Conservation (phyloP, 2,113 vertebrate genomes). For the Strix uralensis region DNA sequence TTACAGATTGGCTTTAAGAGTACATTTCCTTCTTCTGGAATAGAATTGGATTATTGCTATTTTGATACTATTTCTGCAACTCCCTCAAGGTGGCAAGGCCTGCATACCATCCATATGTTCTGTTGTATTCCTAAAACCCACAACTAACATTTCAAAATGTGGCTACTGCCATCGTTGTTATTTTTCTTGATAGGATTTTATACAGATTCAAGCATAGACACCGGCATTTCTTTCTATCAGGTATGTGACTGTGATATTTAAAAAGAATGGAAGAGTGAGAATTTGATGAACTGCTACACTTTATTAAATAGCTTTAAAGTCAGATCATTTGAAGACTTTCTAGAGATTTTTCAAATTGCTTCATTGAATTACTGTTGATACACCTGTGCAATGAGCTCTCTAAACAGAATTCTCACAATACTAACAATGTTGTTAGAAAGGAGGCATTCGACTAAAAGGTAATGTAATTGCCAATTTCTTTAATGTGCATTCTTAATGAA, state of each 20-base stretch:
- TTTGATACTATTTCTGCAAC: not conserved
- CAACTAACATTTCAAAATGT: not conserved
- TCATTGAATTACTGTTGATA: constrained; percentile 45
- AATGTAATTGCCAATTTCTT: constrained; percentile 69
- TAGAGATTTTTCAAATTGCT: constrained; percentile 33
- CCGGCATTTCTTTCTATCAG: not conserved
- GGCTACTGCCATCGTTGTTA: not conserved
- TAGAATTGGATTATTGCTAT: not conserved
- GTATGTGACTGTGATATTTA: not conserved
- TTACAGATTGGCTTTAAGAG: not conserved
- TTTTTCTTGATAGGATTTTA: not conserved
- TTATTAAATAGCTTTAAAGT: constrained; percentile 2
- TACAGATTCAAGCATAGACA: not conserved
- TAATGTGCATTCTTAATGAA: constrained; percentile 73
- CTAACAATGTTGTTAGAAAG: constrained; percentile 60
- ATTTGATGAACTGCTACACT: not conserved
- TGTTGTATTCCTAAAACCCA: not conserved
- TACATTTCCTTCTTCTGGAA: not conserved
- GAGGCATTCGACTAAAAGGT: constrained; percentile 70
- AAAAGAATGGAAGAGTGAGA: constrained; percentile 12
- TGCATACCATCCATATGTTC: not conserved
- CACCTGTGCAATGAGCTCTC: constrained; percentile 5
- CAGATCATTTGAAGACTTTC: not conserved
- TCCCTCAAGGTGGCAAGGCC: not conserved
- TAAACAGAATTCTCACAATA: constrained; percentile 57